These are phyloP conservation scores for Corbicula japonica DNA, from an alignment of 2,888 invertebrate genomes.

Conservation along the genomic window DNA sequence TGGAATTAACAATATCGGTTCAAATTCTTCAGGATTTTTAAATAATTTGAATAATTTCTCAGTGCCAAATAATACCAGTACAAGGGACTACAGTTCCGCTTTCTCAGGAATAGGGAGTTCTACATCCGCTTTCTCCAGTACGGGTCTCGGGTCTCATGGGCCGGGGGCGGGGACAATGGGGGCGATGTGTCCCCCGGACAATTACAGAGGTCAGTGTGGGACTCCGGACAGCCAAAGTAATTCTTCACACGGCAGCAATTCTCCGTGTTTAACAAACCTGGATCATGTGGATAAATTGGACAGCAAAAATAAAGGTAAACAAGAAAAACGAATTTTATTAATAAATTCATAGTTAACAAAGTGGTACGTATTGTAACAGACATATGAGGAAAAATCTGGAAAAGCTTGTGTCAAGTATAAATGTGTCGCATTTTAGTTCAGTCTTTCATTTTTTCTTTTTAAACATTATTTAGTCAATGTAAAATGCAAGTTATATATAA, in stretches of 20 bases:
- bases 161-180: constrained; percentile 35
- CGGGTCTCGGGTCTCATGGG: constrained; percentile 42
- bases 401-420: neutral
- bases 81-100: constrained; percentile 56
- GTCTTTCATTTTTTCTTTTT: neutral
- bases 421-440: neutral
- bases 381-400: too few relatives aligned
- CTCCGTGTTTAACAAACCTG: constrained; percentile 55
- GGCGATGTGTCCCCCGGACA: constrained; percentile 56
- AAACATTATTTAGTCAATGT: neutral
- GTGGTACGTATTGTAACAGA: too few relatives aligned
- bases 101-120: constrained; percentile 57
- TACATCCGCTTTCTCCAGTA: constrained; percentile 55
- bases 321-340: too few relatives aligned
- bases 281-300: constrained; percentile 64
- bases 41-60: constrained; percentile 64
- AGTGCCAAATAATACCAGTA: constrained; percentile 57
- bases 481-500: neutral
- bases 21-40: constrained; percentile 62
- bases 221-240: constrained; percentile 61
- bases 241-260: constrained; percentile 52
- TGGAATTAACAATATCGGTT: constrained; percentile 60
- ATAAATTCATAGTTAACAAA: too few relatives aligned
- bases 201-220: constrained; percentile 60
- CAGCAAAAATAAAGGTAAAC: constrained; percentile 60